phyloP scores from a whole-genome alignment of 2,888 invertebrate species.

The Cordilura impudica region DNA sequence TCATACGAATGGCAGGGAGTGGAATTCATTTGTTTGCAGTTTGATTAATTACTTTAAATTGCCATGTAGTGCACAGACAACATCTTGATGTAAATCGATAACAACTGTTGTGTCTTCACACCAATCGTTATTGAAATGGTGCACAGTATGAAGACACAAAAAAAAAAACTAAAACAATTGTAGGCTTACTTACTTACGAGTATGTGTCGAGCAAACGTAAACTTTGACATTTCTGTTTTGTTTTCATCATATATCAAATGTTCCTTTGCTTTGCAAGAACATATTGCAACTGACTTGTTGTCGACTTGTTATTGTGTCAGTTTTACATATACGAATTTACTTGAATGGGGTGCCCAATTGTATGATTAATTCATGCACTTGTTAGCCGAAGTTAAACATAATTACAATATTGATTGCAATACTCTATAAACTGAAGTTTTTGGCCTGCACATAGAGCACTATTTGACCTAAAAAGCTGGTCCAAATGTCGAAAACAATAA shows the following conservation, averaged over 20 bases:
- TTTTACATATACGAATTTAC: background rate
- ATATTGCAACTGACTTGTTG: conserved; percentile 33
- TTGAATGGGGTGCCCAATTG: background rate
- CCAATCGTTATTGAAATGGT: background rate
- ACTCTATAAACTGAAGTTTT: no score
- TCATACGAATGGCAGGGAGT: conserved; percentile 1
- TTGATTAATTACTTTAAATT: conserved; percentile 58
- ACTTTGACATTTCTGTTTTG: conserved; percentile 43
- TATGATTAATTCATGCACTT: no score
- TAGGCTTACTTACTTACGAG: conserved; percentile 6
- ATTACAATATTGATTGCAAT: no score
- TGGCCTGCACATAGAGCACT: no score
- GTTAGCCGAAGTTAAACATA: no score
- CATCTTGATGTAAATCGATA: conserved; percentile 49
- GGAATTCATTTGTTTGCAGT: conserved; percentile 20
- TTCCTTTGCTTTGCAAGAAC: conserved; percentile 1
- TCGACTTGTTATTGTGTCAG: conserved; percentile 41
- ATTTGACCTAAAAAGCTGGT: no score
- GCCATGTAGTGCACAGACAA: conserved; percentile 30
- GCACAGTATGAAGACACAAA: background rate
- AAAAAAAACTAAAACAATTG: background rate
- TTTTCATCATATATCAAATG: conserved; percentile 20
- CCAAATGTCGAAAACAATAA: no score
- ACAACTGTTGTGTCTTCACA: conserved; percentile 8
- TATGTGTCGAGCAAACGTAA: conserved; percentile 17